Evolutionary conservation across 2,888 invertebrate species (phyloP), one percentile per base, ranked within the genome.

Genomic region (Cryptocheilus praepositus): DNA sequence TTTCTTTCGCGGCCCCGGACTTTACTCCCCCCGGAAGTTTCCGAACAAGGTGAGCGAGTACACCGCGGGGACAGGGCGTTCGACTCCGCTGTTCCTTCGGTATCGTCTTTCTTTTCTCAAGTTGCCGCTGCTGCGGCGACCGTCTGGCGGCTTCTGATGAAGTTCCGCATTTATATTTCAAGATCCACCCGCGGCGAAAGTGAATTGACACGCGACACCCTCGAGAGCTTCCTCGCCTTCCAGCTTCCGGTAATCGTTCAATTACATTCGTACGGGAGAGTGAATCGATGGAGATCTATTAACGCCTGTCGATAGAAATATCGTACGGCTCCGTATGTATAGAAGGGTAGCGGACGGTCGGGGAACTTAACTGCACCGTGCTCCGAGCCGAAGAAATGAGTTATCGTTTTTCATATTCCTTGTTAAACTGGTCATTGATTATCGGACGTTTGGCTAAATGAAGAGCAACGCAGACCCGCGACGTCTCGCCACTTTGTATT

Each of bases 1-100:
- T 55, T 61, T 67, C 65, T 60, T 63, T 62, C 58, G 58, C 51
- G 60, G 56, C 55, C 36, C 43, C 61, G 65, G 74, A 78, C 36
- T 7, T 8, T 8, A 36, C 36, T 43, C 28, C 46, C 36, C 36
- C 7, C 36, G 36, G 49, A 49, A 49, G 49, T 36, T 36, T 55
- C 55, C 8, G 44, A 56, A 21, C 18, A 22, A 19, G 22, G 22
- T 53, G 18, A 45, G 13, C 46, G 46, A 62, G 25, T 44, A 11
- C 51, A 18, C 36, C 49, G n/a, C 8, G 15, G 49, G 49, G n/a
- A 49, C 16, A n/a, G n/a, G 49, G 49, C 18, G 49, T 49, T 16
- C 49, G 49, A 18, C 15, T 22, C 15, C 3, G 55, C 15, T 5
- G 16, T 19, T 36, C 36, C 36, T 7, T 1, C 19, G 49, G 25